Conservation (phyloP, 2,113 vertebrate genomes). For the Grammomys dolichurus region DNA sequence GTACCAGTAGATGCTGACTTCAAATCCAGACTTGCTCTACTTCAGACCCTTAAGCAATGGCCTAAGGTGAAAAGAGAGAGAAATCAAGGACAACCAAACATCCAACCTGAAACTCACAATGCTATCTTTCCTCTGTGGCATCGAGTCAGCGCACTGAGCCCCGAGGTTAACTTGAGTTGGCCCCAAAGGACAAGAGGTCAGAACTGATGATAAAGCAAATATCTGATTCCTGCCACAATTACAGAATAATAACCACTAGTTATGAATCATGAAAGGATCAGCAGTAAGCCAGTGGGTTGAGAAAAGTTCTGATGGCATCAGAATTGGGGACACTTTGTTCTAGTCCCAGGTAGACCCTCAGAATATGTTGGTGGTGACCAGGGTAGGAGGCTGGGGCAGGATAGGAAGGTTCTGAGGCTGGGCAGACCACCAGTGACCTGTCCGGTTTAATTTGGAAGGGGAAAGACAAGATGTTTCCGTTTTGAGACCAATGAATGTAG, state of each 20-base stretch:
- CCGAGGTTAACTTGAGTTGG: background rate
- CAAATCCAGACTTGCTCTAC: background rate
- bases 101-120: constrained; percentile 52
- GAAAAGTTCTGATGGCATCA: background rate
- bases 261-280: constrained; percentile 48
- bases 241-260: constrained; percentile 30
- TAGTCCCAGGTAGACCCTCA: background rate
- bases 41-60: constrained; percentile 11
- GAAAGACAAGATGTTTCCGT: background rate
- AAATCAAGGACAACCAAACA: background rate
- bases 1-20: background rate
- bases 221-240: constrained; percentile 52
- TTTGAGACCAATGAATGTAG: background rate
- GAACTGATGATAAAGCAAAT: constrained; percentile 58
- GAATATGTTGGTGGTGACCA: background rate
- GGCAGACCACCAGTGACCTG: background rate
- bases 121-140: constrained; percentile 25
- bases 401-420: too few species aligned
- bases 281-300: background rate
- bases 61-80: background rate
- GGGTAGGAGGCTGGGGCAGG: background rate
- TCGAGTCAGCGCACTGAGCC: constrained; percentile 22
- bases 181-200: background rate
- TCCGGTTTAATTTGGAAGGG: background rate
- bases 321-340: background rate